Percentiles rank a stretch among this genome's conserved stretches.
phyloP scores from a whole-genome alignment of 2,797 vertebrate species.

The Typhlichthys eigenmanni region DNA sequence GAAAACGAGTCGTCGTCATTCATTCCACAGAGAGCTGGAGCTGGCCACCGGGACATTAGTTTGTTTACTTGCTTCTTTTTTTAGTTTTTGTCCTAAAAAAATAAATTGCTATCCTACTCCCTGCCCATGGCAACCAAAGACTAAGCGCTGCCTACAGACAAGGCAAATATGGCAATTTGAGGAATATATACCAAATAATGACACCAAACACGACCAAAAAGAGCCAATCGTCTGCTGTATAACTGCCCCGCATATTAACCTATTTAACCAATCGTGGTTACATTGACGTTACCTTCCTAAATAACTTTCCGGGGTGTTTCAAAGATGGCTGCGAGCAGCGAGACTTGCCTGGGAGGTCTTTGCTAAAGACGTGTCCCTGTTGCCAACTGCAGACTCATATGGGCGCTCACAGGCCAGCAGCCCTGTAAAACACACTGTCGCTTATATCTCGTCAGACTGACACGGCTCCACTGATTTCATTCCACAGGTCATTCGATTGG shows the following conservation, averaged over 20 bases:
- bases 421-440: slow-evolving; percentile 50
- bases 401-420: slow-evolving; percentile 40
- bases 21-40: no score
- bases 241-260: no score
- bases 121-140: slow-evolving; percentile 14
- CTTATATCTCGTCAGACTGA: slow-evolving; percentile 61
- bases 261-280: no score
- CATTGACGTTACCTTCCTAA: no score
- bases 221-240: no score
- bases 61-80: slow-evolving; percentile 4
- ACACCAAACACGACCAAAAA: no score
- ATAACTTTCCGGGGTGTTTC: no score
- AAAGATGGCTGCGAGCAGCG: no score
- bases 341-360: no score
- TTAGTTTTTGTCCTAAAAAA: slow-evolving; percentile 5
- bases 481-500: slow-evolving; percentile 66
- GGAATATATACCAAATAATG: no score
- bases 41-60: not conserved
- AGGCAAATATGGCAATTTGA: no score
- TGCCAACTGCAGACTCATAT: slow-evolving; percentile 52
- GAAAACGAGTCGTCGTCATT: no score
- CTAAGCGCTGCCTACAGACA: slow-evolving; percentile 1
- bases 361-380: slow-evolving; percentile 9
- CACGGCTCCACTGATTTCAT: slow-evolving; percentile 75
- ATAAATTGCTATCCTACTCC: not conserved